phyloP scores from a whole-genome alignment of 2,797 vertebrate genomes.

The Gallinago nigripennis region DNA sequence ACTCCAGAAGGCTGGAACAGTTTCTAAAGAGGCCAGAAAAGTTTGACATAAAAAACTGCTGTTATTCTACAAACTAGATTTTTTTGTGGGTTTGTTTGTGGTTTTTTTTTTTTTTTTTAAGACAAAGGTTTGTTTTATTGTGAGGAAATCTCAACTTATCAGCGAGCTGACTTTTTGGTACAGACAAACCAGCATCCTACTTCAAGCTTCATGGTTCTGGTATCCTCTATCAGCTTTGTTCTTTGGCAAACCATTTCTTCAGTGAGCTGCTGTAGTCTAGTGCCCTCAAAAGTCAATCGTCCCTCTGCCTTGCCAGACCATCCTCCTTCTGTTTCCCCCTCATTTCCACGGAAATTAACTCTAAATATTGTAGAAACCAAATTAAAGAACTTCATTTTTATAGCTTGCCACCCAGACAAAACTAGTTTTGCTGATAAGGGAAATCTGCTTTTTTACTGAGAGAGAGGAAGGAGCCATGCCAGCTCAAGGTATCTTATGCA shows the following conservation, averaged over 20 bases:
- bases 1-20: not conserved
- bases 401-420: not conserved
- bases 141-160: not conserved
- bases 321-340: not conserved
- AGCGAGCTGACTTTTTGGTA: not conserved
- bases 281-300: not conserved
- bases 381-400: not conserved
- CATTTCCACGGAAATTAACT: not conserved
- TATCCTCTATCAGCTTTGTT: not conserved
- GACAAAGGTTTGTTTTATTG: not conserved
- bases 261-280: not conserved
- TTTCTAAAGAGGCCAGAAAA: not conserved
- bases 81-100: no score
- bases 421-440: conserved; percentile 38
- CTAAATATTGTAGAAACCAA: not conserved
- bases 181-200: not conserved
- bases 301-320: not conserved
- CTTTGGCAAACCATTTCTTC: not conserved
- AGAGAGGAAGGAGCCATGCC: not conserved
- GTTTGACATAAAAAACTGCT: not conserved
- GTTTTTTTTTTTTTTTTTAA: not conserved
- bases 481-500: accelerated
- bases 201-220: not conserved
- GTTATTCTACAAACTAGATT: no score
- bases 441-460: not conserved